These are phyloP conservation scores for Nemurella pictetii DNA, from an alignment of 2,888 invertebrate species.

Conservation along the genomic window DNA sequence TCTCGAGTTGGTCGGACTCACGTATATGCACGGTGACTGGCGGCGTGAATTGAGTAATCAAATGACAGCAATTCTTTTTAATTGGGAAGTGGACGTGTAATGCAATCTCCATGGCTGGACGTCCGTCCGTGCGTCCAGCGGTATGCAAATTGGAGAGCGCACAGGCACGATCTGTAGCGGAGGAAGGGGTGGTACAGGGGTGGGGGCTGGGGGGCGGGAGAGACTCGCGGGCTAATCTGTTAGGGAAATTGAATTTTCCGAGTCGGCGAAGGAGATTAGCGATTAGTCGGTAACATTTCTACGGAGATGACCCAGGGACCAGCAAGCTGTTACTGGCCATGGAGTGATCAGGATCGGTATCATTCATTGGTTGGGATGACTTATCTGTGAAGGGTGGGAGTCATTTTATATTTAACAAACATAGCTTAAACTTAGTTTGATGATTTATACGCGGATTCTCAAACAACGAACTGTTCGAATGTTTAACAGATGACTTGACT, in stretches of 20 bases:
- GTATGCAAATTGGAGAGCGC: no score
- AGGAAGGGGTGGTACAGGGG: neutral
- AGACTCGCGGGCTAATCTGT: neutral
- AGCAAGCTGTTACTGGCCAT: neutral
- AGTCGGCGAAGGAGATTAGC: constrained; percentile 3
- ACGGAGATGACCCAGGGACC: neutral
- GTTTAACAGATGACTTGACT: no score
- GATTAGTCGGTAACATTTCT: neutral
- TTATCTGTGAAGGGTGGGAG: neutral
- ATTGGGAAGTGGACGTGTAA: neutral
- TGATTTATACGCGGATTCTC: no score
- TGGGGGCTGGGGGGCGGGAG: neutral
- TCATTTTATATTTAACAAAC: no score
- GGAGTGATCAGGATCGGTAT: neutral
- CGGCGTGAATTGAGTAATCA: neutral
- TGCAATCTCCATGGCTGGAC: neutral
- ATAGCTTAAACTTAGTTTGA: no score
- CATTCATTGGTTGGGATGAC: neutral
- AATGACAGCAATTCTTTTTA: neutral
- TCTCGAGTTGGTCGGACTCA: neutral
- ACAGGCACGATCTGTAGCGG: no score
- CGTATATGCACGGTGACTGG: neutral
- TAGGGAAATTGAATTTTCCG: constrained; percentile 19
- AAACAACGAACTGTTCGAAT: no score
- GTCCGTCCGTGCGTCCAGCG: neutral